A percentile compares a stretch with the other conserved stretches of the same genome.
Conservation (phyloP, 92 coral and sea anemone species). For the Blastomussa wellsi region DNA sequence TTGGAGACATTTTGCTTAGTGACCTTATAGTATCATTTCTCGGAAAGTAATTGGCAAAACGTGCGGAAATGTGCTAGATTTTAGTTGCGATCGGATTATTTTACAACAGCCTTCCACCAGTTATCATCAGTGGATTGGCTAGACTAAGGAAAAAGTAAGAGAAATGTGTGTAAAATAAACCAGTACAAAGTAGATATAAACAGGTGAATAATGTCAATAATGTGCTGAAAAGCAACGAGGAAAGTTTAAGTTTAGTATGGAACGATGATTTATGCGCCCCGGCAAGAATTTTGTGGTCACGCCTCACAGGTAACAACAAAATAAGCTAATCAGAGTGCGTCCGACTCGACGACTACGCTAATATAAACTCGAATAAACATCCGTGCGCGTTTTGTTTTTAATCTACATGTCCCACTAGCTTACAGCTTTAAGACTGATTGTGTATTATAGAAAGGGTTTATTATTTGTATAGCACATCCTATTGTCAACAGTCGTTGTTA, state of each 20-base stretch:
- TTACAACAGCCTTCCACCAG: neutral
- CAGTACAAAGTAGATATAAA: neutral
- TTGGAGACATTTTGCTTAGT: neutral
- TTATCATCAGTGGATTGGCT: neutral
- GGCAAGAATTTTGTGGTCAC: neutral
- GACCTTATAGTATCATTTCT: neutral
- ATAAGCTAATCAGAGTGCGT: neutral
- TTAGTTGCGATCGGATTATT: neutral
- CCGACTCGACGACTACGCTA: neutral
- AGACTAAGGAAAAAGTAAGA: too few species aligned
- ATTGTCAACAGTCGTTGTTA: neutral
- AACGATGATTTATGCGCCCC: neutral
- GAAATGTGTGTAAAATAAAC: neutral
- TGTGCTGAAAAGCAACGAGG: neutral
- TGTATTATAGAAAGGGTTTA: neutral
- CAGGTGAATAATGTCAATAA: neutral
- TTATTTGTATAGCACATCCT: neutral
- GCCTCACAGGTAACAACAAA: neutral
- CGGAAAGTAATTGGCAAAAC: neutral
- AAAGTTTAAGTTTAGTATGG: neutral
- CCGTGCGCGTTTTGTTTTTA: neutral
- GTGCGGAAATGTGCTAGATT: constrained; percentile 9
- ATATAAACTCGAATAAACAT: neutral
- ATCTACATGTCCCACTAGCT: neutral
- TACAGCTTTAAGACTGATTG: neutral